These are phyloP conservation scores for Morinoia aosen DNA, from an alignment of 2,888 invertebrate species.

Conservation along the genomic window DNA sequence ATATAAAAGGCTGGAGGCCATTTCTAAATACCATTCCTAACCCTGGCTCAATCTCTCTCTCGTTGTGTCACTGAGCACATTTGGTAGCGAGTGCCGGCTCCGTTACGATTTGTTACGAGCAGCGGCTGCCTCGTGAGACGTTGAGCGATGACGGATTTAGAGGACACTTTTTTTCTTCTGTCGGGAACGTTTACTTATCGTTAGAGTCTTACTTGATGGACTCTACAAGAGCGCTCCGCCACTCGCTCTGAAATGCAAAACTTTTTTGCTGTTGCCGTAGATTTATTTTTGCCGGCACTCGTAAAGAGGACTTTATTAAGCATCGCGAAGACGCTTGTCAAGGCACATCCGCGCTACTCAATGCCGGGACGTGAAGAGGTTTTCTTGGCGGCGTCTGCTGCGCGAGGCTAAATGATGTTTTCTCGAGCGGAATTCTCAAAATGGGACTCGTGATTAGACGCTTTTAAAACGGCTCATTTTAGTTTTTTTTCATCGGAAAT, in stretches of 20 bases:
- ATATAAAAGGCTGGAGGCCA: background rate
- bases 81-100: background rate
- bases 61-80: background rate
- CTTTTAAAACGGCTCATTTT: background rate
- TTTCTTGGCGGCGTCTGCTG: background rate
- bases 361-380: background rate
- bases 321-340: background rate
- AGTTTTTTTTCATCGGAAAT: background rate
- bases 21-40: background rate
- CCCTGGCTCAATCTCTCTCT: background rate
- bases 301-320: slow-evolving; percentile 17
- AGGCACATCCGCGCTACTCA: background rate
- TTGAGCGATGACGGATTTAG: slow-evolving; percentile 14
- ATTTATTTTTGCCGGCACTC: background rate
- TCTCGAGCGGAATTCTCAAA: background rate
- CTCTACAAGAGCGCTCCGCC: background rate
- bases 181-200: slow-evolving; percentile 26
- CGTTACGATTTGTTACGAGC: background rate
- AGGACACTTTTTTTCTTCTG: background rate
- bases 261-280: background rate
- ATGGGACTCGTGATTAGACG: background rate
- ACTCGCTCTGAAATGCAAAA: slow-evolving; percentile 3
- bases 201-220: slow-evolving; percentile 29
- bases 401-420: background rate
- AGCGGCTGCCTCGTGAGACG: background rate